Percentiles rank a stretch among this genome's conserved stretches.
Evolutionary conservation across 2,888 invertebrate species (phyloP).

Genomic region (Tinea semifulvella): DNA sequence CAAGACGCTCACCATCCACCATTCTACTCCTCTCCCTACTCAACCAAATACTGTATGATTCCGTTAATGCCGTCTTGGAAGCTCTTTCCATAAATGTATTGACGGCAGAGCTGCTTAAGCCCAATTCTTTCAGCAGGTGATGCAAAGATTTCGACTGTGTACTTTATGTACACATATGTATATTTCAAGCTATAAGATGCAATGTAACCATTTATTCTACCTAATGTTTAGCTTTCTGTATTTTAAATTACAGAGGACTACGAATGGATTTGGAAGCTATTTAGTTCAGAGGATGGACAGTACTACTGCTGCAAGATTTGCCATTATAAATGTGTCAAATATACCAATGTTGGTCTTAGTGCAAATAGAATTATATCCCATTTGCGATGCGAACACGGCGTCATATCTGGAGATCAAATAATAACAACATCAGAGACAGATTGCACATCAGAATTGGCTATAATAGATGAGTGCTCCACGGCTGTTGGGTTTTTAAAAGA

Average conservation of each 20-base stretch:
- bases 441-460: slow-evolving; percentile 2
- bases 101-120: no score
- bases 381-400: slow-evolving; percentile 44
- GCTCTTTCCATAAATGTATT: no score
- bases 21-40: no score
- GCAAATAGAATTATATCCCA: slow-evolving; percentile 37
- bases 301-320: slow-evolving; percentile 53
- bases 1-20: no score
- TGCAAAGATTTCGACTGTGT: no score
- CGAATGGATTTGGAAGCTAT: slow-evolving; percentile 57
- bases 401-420: slow-evolving; percentile 52
- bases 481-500: slow-evolving; percentile 16
- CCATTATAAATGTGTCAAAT: slow-evolving; percentile 37
- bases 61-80: no score
- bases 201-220: no score
- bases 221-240: no score
- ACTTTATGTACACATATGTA: no score
- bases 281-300: slow-evolving; percentile 33
- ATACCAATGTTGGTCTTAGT: slow-evolving; percentile 30
- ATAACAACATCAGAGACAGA: slow-evolving; percentile 46
- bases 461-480: slow-evolving; percentile 13
- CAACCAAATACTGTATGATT: no score
- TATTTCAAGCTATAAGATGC: no score
- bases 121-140: no score
- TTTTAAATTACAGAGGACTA: slow-evolving; percentile 38